Percentiles rank a stretch among this genome's conserved stretches.
phyloP scores from a whole-genome alignment of 2,797 vertebrate genomes.

The Poecilia wingei region DNA sequence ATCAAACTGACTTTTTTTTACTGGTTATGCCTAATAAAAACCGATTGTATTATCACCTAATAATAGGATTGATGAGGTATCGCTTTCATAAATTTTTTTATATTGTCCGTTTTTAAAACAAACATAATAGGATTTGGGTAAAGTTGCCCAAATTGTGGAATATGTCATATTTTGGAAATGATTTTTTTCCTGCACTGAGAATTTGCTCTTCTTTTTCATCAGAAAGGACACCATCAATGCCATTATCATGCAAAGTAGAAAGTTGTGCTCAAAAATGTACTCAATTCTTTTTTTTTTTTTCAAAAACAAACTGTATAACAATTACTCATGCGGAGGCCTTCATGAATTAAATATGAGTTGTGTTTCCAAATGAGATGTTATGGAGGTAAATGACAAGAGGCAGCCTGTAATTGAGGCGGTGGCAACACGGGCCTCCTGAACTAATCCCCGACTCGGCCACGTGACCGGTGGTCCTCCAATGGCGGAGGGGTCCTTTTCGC shows the following conservation, averaged over 20 bases:
- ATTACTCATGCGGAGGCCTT: constrained; percentile 96
- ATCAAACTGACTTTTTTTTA: constrained; percentile 13
- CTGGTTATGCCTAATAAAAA: background rate
- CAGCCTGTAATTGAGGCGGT: constrained; percentile 99
- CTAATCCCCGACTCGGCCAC: constrained; percentile 95
- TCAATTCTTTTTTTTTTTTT: constrained; percentile 79
- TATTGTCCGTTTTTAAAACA: background rate
- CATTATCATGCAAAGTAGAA: constrained; percentile 86
- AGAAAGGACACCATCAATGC: constrained; percentile 81
- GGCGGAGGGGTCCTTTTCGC: constrained; percentile 74
- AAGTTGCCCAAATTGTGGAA: constrained; percentile 8
- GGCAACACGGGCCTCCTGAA: constrained; percentile 95
- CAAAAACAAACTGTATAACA: constrained; percentile 98
- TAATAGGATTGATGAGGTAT: constrained; percentile 13
- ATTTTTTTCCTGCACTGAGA: constrained; percentile 21
- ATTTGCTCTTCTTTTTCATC: constrained; percentile 55
- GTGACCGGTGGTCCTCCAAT: constrained; percentile 89
- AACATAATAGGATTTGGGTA: background rate
- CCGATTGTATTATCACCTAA: background rate
- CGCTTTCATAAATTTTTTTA: constrained; percentile 8
- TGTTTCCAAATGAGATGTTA: constrained; percentile 99
- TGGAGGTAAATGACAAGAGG: constrained; percentile 99
- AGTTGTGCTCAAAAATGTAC: constrained; percentile 88
- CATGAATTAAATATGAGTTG: constrained; percentile 99
- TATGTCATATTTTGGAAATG: constrained; percentile 1